Percentiles rank a stretch among this genome's conserved stretches.
Conservation (phyloP, 2,888 invertebrate genomes). For the Autographa gamma region DNA sequence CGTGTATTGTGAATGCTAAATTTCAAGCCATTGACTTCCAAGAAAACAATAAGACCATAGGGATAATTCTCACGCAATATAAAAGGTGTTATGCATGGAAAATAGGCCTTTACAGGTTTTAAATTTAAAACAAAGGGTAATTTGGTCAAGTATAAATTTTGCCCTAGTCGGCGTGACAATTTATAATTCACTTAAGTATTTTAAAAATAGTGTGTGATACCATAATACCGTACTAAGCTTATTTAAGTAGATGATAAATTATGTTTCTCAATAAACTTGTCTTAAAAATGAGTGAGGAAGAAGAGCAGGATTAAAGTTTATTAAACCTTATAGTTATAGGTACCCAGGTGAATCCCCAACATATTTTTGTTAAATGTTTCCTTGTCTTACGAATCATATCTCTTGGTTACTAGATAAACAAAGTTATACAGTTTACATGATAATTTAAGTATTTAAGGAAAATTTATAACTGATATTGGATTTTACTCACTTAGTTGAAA, state of each 20-base stretch:
- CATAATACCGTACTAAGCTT: too few relatives aligned
- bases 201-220: too few relatives aligned
- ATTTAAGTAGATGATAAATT: too few relatives aligned
- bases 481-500: background rate
- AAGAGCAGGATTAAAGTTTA: background rate
- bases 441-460: background rate
- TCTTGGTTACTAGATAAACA: background rate
- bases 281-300: background rate
- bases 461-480: background rate
- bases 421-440: background rate
- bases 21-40: slow-evolving; percentile 36
- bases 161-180: too few relatives aligned
- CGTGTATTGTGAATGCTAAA: slow-evolving; percentile 40
- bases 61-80: slow-evolving; percentile 33
- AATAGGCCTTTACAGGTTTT: background rate
- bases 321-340: background rate
- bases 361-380: background rate
- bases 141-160: too few relatives aligned
- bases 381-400: background rate
- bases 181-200: too few relatives aligned
- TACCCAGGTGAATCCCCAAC: background rate
- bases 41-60: slow-evolving; percentile 29
- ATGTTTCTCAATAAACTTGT: too few relatives aligned
- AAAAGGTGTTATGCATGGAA: slow-evolving; percentile 41
- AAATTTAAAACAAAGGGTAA: too few relatives aligned